phyloP scores from a whole-genome alignment of 2,888 invertebrate genomes.

The Dryococelus australis region DNA sequence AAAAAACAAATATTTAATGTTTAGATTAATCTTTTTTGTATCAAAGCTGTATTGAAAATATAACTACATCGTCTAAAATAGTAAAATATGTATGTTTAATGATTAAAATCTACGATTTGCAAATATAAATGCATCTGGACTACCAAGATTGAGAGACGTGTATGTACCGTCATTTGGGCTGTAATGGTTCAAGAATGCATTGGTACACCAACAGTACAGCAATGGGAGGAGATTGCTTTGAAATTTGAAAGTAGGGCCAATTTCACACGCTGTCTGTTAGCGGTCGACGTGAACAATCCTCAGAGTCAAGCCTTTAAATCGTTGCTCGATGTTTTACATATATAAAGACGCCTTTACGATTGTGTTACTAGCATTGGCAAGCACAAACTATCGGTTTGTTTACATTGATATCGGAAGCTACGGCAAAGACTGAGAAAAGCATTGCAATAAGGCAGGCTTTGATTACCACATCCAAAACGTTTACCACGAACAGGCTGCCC shows the following conservation, averaged over 20 bases:
- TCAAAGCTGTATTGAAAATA: too few species aligned
- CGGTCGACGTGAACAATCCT: slow-evolving; percentile 47
- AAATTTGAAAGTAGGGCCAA: slow-evolving; percentile 47
- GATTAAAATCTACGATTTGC: too few species aligned
- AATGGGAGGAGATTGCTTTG: slow-evolving; percentile 44
- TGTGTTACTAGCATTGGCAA: slow-evolving; percentile 43
- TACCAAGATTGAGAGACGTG: slow-evolving; percentile 46
- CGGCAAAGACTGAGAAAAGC: slow-evolving; percentile 27
- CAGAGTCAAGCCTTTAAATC: slow-evolving; percentile 44
- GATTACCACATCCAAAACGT: background rate
- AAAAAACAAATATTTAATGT: too few species aligned
- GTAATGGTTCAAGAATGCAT: slow-evolving; percentile 47
- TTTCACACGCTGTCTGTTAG: slow-evolving; percentile 48
- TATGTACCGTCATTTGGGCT: slow-evolving; percentile 46
- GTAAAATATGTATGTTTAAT: too few species aligned
- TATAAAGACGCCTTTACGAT: slow-evolving; percentile 42
- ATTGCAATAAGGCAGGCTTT: background rate
- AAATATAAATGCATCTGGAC: background rate
- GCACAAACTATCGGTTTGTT: slow-evolving; percentile 42
- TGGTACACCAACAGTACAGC: slow-evolving; percentile 41
- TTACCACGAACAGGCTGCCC: slow-evolving; percentile 20
- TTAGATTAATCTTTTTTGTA: too few species aligned
- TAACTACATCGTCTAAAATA: background rate
- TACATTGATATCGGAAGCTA: slow-evolving; percentile 38
- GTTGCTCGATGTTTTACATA: slow-evolving; percentile 48